Base-by-base conservation (phyloP, 2,113 vertebrate genomes). In the Aegypius monachus region DNA sequence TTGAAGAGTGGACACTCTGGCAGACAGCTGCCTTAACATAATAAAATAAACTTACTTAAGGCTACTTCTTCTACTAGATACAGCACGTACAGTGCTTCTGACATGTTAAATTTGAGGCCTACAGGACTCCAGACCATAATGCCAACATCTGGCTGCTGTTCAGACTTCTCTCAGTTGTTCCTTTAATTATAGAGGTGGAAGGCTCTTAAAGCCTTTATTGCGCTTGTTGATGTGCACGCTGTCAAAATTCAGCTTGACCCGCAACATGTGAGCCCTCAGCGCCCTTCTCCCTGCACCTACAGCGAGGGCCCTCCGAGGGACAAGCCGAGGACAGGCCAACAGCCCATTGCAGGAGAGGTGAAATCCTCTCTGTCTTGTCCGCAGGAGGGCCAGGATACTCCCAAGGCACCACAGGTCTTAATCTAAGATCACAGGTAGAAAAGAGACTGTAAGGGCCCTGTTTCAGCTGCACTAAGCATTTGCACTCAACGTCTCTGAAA, bases 191-290 rank as follows among this genome's bases (percentile, higher is more conserved):
- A 75, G 56, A 82, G 8, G 27, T 50, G 21, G 34, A 71, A 91
- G 67, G n/a, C 27, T 75, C 25, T 27, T n/a, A 67, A 72, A 43
- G 25, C 11, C 13, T 45, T 61, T 50, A 29, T 10, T 20, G 9
- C 18, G 7, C 2, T 2, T 11, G 16, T n/a, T 47, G n/a, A 42
- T 38, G 13, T 19, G 16, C 25, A 47, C 21, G 11, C 27, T 48
- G 40, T 8, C 11, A 26, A 72, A 72, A 67, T 36, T 72, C 38
- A 59, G 48, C 58, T 43, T 68, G 22, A 79, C 27, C 7, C 31
- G 15, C 13, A 42, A 21, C 0, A 1, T 2, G 10, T 15, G 38
- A 65, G 26, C 34, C 48, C 22, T 27, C 65, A 45, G 40, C 2
- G 1, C 6, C 20, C 3, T 17, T 40, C 50, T 47, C 15, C 32